Evolutionary conservation across 1,140 invertebrate genomes (phyloP).

Genomic region (Sycophila sp.): DNA sequence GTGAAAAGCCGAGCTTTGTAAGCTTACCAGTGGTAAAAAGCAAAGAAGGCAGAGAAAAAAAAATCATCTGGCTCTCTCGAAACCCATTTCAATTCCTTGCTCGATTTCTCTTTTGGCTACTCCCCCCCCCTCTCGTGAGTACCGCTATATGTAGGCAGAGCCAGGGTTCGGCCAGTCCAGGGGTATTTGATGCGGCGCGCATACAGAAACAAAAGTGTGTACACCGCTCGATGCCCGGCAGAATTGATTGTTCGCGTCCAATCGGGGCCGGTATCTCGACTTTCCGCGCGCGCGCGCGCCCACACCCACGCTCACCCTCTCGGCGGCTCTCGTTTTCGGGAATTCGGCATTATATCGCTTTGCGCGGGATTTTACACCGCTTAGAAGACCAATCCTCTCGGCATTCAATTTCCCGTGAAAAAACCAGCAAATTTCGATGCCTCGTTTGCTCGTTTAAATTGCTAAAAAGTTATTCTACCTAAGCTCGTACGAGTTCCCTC

Average conservation of each 20-base stretch:
- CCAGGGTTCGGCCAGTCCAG: not conserved
- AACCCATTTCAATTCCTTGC: conserved; percentile 5
- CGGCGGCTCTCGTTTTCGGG: too few relatives aligned
- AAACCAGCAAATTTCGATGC: not conserved
- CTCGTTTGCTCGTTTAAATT: too few relatives aligned
- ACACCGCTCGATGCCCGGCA: not conserved
- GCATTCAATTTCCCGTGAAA: conserved; percentile 7
- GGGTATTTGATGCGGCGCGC: not conserved
- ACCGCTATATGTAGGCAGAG: too few relatives aligned
- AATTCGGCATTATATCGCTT: not conserved
- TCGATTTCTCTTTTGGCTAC: not conserved
- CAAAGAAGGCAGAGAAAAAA: too few relatives aligned
- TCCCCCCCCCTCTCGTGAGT: too few relatives aligned
- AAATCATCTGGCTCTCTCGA: too few relatives aligned
- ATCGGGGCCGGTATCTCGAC: conserved; percentile 6
- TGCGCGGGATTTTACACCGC: not conserved
- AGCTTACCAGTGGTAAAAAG: too few relatives aligned
- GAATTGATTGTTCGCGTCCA: conserved; percentile 14
- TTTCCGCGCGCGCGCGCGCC: not conserved
- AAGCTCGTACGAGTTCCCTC: too few relatives aligned
- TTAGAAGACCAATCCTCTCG: conserved; percentile 2
- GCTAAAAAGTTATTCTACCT: too few relatives aligned
- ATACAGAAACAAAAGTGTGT: conserved; percentile 8
- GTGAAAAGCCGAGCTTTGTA: too few relatives aligned
- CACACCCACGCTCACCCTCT: too few relatives aligned